Evolutionary conservation across 2,888 invertebrate genomes (phyloP).

Genomic region (Limenitis camilla): DNA sequence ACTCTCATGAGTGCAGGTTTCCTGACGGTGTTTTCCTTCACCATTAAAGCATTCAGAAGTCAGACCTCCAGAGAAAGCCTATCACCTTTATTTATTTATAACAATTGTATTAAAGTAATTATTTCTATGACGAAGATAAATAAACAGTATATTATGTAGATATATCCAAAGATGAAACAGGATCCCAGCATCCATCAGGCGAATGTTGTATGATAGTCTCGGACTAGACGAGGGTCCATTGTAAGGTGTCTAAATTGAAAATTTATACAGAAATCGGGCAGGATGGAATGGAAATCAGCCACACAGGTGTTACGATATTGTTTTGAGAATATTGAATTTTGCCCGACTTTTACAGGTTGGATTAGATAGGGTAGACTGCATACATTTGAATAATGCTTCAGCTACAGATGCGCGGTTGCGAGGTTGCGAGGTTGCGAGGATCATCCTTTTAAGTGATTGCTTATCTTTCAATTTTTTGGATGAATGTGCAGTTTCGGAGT

Average conservation of each 20-base stretch:
- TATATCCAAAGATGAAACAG: background rate
- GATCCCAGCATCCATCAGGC: conserved; percentile 12
- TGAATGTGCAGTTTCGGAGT: too few relatives aligned
- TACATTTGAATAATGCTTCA: conserved; percentile 28
- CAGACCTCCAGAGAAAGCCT: too few relatives aligned
- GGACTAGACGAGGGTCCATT: conserved; percentile 28
- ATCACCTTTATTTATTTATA: too few relatives aligned
- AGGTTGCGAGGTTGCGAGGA: conserved; percentile 1
- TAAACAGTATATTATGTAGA: too few relatives aligned
- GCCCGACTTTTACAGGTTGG: conserved; percentile 51
- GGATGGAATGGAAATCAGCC: conserved; percentile 40
- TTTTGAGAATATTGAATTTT: conserved; percentile 59
- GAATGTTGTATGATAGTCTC: conserved; percentile 20
- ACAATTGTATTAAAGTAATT: too few relatives aligned
- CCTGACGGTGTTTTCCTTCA: too few relatives aligned
- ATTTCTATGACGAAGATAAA: too few relatives aligned
- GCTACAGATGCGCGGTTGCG: background rate
- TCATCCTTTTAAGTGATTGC: conserved; percentile 13
- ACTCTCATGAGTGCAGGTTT: too few relatives aligned
- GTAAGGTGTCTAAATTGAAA: conserved; percentile 47
- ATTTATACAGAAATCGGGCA: conserved; percentile 43
- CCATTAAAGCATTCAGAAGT: too few relatives aligned
- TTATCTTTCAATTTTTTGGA: conserved; percentile 6
- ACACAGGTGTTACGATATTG: conserved; percentile 53
- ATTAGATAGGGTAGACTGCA: conserved; percentile 40